These are phyloP conservation scores for Mercenaria mercenaria DNA, from an alignment of 1,140 invertebrate genomes.

Conservation along the genomic window DNA sequence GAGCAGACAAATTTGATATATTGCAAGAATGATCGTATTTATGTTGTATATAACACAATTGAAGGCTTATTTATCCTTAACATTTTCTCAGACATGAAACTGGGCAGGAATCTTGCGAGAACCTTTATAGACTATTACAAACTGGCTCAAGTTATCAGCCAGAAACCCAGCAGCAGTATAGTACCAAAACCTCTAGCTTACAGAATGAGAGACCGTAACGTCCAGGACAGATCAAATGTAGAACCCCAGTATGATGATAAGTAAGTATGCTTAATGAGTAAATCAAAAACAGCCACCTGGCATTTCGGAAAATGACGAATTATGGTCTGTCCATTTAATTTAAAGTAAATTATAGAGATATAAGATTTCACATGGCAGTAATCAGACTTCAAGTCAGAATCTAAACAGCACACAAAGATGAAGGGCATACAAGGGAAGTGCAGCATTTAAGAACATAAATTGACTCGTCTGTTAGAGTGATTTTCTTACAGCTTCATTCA, in stretches of 20 bases:
- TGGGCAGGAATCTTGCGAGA: conserved; percentile 92
- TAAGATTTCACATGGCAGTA: too few species aligned
- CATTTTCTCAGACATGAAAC: conserved; percentile 88
- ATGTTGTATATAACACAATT: not conserved
- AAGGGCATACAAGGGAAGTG: too few species aligned
- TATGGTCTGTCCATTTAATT: too few species aligned
- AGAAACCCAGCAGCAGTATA: conserved; percentile 83
- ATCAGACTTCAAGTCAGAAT: too few species aligned
- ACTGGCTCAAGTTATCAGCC: conserved; percentile 89
- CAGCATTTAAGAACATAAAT: too few species aligned
- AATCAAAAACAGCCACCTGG: too few species aligned
- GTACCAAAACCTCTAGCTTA: conserved; percentile 79
- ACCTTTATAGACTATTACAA: conserved; percentile 94
- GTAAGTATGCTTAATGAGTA: conserved; percentile 60
- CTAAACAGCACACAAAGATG: too few species aligned
- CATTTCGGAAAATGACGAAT: too few species aligned
- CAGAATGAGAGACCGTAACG: conserved; percentile 68
- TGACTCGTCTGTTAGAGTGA: too few species aligned
- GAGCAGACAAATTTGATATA: not conserved
- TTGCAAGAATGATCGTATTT: not conserved
- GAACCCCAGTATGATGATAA: conserved; percentile 67
- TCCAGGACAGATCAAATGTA: conserved; percentile 68
- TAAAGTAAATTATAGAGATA: too few species aligned
- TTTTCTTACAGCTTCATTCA: too few species aligned
- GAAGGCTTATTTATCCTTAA: not conserved